Base-by-base conservation (phyloP, 1,140 invertebrate genomes). In the Drosophila orosa region DNA sequence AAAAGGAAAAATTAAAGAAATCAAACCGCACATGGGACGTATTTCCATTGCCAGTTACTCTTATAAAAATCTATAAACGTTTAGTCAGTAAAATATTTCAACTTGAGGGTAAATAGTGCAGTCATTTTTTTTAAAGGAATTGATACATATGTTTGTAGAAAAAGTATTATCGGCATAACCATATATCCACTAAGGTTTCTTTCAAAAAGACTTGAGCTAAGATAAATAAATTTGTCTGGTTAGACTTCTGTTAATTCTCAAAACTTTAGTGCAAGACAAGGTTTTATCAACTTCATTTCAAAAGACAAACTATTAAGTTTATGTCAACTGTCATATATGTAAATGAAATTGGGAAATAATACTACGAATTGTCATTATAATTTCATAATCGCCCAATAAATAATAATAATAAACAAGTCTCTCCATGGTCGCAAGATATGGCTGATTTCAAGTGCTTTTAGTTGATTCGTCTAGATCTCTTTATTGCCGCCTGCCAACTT, bases 291-390 rank as follows among this genome's bases (percentile, higher is more conserved):
- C 15, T 15, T 37, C 1, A n/a, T n/a, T n/a, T 37, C 0, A 13
- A 15, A 37, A 37, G 15, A 15, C 15, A 37, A 7, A 37, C 15
- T n/a, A n/a, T n/a, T 7, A 27, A 39, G 37, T 39, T 39, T 39
- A 17, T 39, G 37, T 7, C 37, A 39, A 9, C n/a, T n/a, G n/a
- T n/a, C 37, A 17, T 9, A 39, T n/a, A n/a, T n/a, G n/a, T n/a
- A 39, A 17, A 39, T 39, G n/a, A 17, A 39, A 39, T 39, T 13
- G n/a, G 6, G 15, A 6, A 6, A n/a, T n/a, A 37, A 37, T 37
- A 37, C 35, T n/a, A 37, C 35, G 35, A 37, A n/a, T 37, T 37
- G 35, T n/a, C 35, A 7, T 37, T n/a, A 40, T 40, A 40, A 40
- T 19, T 19, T 40, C 39, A 42, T 19, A 42, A n/a, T 37, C 13